Evolutionary conservation across 2,888 invertebrate species (phyloP).

Genomic region (Laothoe populi): DNA sequence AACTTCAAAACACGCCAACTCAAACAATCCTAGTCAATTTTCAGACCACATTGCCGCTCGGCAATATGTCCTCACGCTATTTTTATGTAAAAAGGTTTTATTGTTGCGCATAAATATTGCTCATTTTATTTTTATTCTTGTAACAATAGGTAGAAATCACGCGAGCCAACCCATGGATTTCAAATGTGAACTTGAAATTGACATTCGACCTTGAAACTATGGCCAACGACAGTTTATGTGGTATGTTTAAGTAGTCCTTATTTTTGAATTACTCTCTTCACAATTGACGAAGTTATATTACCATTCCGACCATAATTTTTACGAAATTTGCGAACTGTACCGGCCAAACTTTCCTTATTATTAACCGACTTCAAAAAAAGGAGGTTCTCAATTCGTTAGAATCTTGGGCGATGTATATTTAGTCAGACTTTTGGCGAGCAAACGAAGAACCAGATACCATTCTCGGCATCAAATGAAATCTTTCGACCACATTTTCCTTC

Average conservation of each 20-base stretch:
- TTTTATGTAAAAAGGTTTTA: constrained; percentile 18
- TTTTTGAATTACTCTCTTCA: too few relatives aligned
- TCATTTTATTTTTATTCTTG: constrained; percentile 18
- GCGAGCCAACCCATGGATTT: neutral
- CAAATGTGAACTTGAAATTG: constrained; percentile 10
- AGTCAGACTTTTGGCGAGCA: too few relatives aligned
- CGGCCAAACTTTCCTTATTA: too few relatives aligned
- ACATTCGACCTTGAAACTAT: constrained; percentile 6
- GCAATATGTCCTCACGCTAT: constrained; percentile 7
- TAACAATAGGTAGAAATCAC: constrained; percentile 16
- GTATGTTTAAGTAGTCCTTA: neutral
- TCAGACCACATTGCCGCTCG: neutral
- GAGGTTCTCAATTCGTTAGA: too few relatives aligned
- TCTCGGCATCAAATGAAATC: too few relatives aligned
- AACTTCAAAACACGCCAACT: constrained; percentile 10
- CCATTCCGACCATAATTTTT: too few relatives aligned
- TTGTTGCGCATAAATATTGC: constrained; percentile 16
- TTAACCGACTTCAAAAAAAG: too few relatives aligned
- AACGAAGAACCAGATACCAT: too few relatives aligned
- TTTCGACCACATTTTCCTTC: neutral
- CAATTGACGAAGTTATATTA: too few relatives aligned
- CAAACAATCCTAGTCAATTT: neutral
- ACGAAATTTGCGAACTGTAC: too few relatives aligned
- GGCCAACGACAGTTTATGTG: neutral
- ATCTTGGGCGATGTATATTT: too few relatives aligned